These are phyloP conservation scores for Synergus japonicus DNA, from an alignment of 2,888 invertebrate genomes.

Conservation along the genomic window DNA sequence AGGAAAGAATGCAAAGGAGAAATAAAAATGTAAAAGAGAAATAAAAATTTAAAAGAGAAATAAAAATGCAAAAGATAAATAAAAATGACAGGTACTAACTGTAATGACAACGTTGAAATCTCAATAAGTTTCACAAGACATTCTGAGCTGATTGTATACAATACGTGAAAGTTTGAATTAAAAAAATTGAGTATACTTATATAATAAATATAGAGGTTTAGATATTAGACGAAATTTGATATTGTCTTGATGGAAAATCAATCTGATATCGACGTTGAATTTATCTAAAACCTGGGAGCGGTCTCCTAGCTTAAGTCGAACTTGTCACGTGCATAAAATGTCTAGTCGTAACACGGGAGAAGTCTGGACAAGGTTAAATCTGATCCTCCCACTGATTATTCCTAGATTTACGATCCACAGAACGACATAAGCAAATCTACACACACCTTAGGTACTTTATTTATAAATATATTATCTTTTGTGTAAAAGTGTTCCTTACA, in stretches of 20 bases:
- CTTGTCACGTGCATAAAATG: not conserved
- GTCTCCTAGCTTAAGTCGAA: conserved; percentile 20
- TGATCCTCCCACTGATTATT: conserved; percentile 18
- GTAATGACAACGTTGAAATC: not conserved
- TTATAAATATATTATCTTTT: not conserved
- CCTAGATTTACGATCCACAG: conserved; percentile 8
- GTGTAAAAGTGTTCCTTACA: not conserved
- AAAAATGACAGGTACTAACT: not conserved
- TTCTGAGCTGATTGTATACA: not conserved
- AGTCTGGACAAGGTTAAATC: conserved; percentile 14
- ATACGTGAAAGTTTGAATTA: not conserved
- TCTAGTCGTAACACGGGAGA: conserved; percentile 19
- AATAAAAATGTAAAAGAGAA: not conserved
- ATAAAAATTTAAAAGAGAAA: too few relatives aligned
- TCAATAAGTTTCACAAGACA: not conserved
- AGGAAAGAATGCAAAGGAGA: not conserved
- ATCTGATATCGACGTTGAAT: conserved; percentile 7
- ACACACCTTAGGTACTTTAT: not conserved
- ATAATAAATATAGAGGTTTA: not conserved
- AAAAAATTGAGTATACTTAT: not conserved
- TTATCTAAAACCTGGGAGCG: conserved; percentile 32
- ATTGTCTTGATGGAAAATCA: not conserved
- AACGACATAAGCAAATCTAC: not conserved
- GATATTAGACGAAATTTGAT: not conserved
- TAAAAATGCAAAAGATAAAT: too few relatives aligned